phyloP scores from a whole-genome alignment of 1,140 invertebrate species.

The Copidosoma floridanum region DNA sequence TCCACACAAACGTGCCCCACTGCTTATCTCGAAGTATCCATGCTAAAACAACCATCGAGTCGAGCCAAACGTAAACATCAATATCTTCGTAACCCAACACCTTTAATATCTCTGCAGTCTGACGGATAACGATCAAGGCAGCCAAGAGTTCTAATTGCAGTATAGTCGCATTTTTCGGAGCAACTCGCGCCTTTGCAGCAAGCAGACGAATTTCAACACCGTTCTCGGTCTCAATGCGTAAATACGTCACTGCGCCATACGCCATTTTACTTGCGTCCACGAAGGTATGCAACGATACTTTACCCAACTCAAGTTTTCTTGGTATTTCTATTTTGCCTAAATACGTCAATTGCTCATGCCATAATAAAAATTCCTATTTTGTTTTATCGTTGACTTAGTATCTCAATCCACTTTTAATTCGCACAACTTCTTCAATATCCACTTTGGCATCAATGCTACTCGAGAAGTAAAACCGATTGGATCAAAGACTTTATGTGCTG shows the following conservation, averaged over 20 bases:
- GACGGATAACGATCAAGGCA: neutral
- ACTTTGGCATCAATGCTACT: conserved; percentile 26
- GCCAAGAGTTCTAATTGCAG: conserved; percentile 2
- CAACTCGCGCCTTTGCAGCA: neutral
- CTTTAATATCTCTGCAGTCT: neutral
- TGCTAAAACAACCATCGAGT: conserved; percentile 15
- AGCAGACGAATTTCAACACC: neutral
- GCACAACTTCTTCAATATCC: conserved; percentile 29
- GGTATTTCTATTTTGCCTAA: conserved; percentile 37
- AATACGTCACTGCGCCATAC: conserved; percentile 17
- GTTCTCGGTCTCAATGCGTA: neutral
- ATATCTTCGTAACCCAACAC: neutral
- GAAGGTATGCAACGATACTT: neutral
- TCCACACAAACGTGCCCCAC: conserved; percentile 22
- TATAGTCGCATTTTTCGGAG: neutral
- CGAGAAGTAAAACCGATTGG: conserved; percentile 33
- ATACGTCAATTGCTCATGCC: conserved; percentile 23
- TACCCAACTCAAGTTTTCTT: conserved; percentile 5
- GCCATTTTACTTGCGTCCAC: conserved; percentile 13
- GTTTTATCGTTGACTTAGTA: conserved; percentile 8
- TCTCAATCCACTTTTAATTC: conserved; percentile 29
- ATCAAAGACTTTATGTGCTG: conserved; percentile 34
- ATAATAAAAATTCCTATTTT: conserved; percentile 21
- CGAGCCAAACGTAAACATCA: neutral
- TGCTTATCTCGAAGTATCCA: conserved; percentile 22